These are phyloP conservation scores for Panorpa germanica DNA, from an alignment of 2,888 invertebrate species.

Conservation along the genomic window DNA sequence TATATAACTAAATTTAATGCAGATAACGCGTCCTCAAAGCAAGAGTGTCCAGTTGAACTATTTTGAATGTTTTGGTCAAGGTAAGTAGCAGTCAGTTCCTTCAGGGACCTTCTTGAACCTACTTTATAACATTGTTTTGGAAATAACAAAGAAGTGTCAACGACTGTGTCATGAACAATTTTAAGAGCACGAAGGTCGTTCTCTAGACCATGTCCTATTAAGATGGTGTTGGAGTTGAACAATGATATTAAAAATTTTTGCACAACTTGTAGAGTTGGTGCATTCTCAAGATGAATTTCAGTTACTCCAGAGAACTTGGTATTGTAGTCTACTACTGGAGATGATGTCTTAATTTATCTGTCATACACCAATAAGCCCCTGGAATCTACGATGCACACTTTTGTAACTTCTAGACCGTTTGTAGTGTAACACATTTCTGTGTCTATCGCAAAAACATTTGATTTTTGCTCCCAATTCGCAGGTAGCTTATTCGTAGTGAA, in stretches of 20 bases:
- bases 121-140: slow-evolving; percentile 67
- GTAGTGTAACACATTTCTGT: slow-evolving; percentile 96
- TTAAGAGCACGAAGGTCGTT: slow-evolving; percentile 80
- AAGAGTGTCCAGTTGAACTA: no score
- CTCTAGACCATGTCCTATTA: slow-evolving; percentile 90
- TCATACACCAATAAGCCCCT: slow-evolving; percentile 67
- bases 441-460: slow-evolving; percentile 65
- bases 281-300: slow-evolving; percentile 34
- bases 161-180: slow-evolving; percentile 61
- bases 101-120: no score
- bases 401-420: slow-evolving; percentile 67
- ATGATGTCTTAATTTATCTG: slow-evolving; percentile 63
- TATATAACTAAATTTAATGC: no score
- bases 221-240: slow-evolving; percentile 63
- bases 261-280: slow-evolving; percentile 54
- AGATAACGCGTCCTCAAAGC: no score
- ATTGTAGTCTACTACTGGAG: slow-evolving; percentile 79
- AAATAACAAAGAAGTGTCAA: slow-evolving; percentile 81
- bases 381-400: slow-evolving; percentile 64
- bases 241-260: slow-evolving; percentile 72
- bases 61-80: no score
- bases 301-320: slow-evolving; percentile 91
- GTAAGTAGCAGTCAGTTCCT: no score
- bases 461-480: no score
- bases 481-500: no score